Percentiles rank a stretch among this genome's conserved stretches.
Evolutionary conservation across 1,140 invertebrate genomes (phyloP).

Genomic region (Portunus trituberculatus): DNA sequence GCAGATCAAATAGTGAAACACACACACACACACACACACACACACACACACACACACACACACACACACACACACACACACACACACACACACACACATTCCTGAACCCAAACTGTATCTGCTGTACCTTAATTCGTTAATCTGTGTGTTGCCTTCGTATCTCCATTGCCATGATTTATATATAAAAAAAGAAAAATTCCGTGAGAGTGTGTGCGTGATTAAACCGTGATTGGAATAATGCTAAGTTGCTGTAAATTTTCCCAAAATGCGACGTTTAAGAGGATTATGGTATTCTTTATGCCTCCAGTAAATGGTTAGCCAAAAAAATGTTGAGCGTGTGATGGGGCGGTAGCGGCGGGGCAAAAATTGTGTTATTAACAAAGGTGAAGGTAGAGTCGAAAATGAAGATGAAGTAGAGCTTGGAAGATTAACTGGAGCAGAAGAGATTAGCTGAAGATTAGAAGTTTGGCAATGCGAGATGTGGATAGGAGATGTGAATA

Average conservation of each 20-base stretch:
- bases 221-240: neutral
- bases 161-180: neutral
- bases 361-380: too few relatives aligned
- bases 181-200: too few relatives aligned
- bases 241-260: neutral
- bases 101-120: neutral
- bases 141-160: too few relatives aligned
- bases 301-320: neutral
- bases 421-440: neutral
- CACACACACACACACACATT: conserved; percentile 7
- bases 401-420: neutral
- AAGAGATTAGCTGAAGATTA: neutral
- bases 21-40: neutral
- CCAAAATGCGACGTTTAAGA: neutral
- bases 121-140: too few relatives aligned
- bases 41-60: conserved; percentile 20
- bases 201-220: neutral
- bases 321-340: too few relatives aligned
- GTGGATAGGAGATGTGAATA: too few relatives aligned
- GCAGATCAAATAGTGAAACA: neutral
- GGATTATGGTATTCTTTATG: neutral
- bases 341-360: too few relatives aligned
- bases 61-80: conserved; percentile 20
- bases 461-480: too few relatives aligned
- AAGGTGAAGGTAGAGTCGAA: neutral